phyloP scores from a whole-genome alignment of 2,888 invertebrate species.

The Volucella zonaria region DNA sequence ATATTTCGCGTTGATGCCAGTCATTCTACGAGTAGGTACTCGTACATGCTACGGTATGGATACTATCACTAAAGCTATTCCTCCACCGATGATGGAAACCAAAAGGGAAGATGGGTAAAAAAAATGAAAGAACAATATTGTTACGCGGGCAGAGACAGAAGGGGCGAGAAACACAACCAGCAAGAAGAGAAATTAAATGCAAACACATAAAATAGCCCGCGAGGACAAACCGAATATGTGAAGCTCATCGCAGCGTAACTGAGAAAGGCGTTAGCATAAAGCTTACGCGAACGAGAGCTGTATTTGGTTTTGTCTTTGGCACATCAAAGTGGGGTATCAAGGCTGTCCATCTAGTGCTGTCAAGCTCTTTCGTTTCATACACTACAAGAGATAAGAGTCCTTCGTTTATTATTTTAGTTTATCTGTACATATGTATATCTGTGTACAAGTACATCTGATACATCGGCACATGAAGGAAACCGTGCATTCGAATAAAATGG shows the following conservation, averaged over 20 bases:
- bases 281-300: constrained; percentile 50
- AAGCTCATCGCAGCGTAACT: constrained; percentile 3
- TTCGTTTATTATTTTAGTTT: constrained; percentile 52
- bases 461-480: background rate
- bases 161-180: constrained; percentile 26
- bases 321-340: constrained; percentile 60
- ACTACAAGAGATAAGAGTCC: constrained; percentile 22
- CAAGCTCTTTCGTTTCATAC: constrained; percentile 30
- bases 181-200: constrained; percentile 71
- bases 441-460: background rate
- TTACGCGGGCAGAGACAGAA: constrained; percentile 9
- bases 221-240: constrained; percentile 65
- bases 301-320: constrained; percentile 64
- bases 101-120: constrained; percentile 7
- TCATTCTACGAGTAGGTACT: background rate
- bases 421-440: constrained; percentile 2
- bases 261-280: constrained; percentile 56
- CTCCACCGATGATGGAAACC: background rate
- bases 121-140: constrained; percentile 67
- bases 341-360: constrained; percentile 46
- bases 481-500: constrained; percentile 34
- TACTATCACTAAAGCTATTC: constrained; percentile 4
- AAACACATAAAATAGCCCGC: constrained; percentile 72
- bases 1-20: background rate
- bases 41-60: constrained; percentile 36